Conservation (phyloP, 2,113 vertebrate genomes). For the Noturus placidus region DNA sequence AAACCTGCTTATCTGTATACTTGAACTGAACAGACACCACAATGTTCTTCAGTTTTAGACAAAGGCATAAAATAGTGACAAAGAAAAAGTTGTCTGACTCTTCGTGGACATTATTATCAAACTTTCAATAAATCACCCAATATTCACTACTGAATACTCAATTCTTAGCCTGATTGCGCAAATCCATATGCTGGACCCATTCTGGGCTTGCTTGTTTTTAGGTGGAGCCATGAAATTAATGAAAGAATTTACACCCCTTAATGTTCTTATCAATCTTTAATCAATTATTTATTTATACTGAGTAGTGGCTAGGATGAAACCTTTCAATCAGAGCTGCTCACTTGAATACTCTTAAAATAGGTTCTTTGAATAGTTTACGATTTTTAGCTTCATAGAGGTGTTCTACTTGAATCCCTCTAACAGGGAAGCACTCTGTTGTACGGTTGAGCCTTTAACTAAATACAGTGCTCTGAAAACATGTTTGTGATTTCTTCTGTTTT, state of each 20-base stretch:
- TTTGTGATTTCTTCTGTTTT: too few relatives aligned
- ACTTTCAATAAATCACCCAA: too few relatives aligned
- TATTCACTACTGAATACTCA: too few relatives aligned
- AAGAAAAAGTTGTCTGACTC: too few relatives aligned
- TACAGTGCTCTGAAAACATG: neutral
- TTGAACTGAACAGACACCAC: neutral
- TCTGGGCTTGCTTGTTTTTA: too few relatives aligned
- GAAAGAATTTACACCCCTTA: too few relatives aligned
- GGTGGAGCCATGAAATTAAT: too few relatives aligned
- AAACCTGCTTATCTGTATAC: too few relatives aligned
- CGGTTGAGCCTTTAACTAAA: neutral
- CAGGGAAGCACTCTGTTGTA: neutral
- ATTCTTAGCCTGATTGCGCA: too few relatives aligned
- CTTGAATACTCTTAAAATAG: neutral
- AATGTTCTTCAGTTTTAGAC: neutral
- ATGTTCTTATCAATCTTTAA: neutral
- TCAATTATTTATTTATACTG: neutral
- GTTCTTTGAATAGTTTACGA: neutral
- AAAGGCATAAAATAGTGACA: neutral
- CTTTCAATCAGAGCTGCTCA: neutral
- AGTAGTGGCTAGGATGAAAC: neutral
- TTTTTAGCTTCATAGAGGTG: neutral
- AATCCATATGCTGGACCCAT: neutral
- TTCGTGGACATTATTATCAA: too few relatives aligned
- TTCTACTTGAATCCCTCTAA: neutral